Base-by-base conservation (phyloP, 2,797 vertebrate species). In the Smutsia temminckii region DNA sequence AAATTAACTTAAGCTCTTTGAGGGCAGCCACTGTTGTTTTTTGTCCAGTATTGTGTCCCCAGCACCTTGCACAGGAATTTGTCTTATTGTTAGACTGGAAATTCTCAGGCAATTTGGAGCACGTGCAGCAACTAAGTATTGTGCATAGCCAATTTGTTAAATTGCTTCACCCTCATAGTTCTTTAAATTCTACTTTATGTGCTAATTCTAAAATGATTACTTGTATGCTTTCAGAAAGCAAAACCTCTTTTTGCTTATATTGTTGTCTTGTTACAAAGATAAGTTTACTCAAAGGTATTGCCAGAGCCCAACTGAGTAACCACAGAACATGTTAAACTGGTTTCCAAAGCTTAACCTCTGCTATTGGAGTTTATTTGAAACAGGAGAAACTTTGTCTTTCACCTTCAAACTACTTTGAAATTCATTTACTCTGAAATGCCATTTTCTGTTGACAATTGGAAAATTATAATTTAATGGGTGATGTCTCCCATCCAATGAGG, bases 321-420 rank as follows among this genome's bases (percentile, higher is more conserved):
- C 53, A 80, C 32, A 96, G 64, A 97, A 95, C 96, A 32, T 64
- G 95, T 83, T 89, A 85, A 88, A 96, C 94, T 85, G 89, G 95
- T 96, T 97, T 93, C 55, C 63, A 81, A 77, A 95, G 55, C 11
- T 71, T 94, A 78, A 91, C 16, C 57, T 91, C 42, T 68, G 80
- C 79, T 87, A 18, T 42, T 27, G 17, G 32, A 87, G 57, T 92
- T 97, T 91, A 77, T 79, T 80, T 88, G 75, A 94, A 96, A 86
- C 20, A 71, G 3, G 77, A 80, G 71, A 96, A 68, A 90, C 71
- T 90, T 63, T 12, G 37, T 57, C 85, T 90, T 68, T 96, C 55
- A 42, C 85, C 71, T 93, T 89, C 17, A 85, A 68, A 18, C 55
- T 93, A 27, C 23, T 93, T 49, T 96, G 81, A 91, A 95, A 95